Percentiles rank a stretch among this genome's conserved stretches.
Evolutionary conservation across 2,113 vertebrate genomes (phyloP).

Genomic region (Plotosus lineatus): DNA sequence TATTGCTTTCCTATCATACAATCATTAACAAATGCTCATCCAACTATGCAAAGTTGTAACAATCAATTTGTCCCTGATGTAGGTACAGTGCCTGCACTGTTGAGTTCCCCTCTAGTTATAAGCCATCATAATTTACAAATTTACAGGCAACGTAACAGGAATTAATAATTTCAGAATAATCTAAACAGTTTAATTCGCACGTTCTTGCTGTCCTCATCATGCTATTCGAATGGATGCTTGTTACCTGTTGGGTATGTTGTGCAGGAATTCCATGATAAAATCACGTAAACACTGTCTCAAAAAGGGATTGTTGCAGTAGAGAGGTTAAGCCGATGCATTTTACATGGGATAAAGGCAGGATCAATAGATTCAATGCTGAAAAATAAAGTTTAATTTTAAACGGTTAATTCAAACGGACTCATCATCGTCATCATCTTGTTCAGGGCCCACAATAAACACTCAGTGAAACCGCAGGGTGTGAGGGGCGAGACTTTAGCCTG

Average conservation of each 20-base stretch:
- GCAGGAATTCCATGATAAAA: background rate
- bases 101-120: background rate
- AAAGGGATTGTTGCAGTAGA: background rate
- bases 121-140: too few species aligned
- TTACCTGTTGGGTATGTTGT: background rate
- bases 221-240: background rate
- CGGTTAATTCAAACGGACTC: background rate
- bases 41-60: too few species aligned
- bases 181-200: background rate
- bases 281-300: background rate
- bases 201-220: background rate
- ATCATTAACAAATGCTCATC: too few species aligned
- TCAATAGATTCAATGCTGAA: background rate
- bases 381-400: background rate
- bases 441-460: background rate
- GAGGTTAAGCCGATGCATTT: background rate
- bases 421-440: background rate
- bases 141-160: too few species aligned
- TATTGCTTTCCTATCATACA: too few species aligned
- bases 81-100: too few species aligned
- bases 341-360: background rate
- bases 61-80: too few species aligned
- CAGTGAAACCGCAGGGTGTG: background rate
- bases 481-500: background rate
- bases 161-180: background rate